Conservation (phyloP, 2,797 vertebrate genomes). For the Ataeniobius toweri region DNA sequence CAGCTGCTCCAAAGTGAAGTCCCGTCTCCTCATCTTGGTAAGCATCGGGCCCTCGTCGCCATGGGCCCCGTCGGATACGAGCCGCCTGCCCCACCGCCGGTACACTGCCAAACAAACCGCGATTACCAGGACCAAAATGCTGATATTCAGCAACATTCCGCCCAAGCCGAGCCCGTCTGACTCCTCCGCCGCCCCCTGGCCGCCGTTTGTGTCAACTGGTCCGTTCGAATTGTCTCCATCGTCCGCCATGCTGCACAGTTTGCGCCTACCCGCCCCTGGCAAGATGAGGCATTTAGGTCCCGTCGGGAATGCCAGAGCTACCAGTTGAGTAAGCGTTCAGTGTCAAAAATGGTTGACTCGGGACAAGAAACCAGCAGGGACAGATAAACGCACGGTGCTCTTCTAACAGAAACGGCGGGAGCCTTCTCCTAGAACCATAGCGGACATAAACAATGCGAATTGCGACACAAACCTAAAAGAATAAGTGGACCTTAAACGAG, state of each 20-base stretch:
- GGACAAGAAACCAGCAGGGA: neutral
- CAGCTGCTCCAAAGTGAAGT: constrained; percentile 94
- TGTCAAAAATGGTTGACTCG: neutral
- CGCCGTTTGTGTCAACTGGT: constrained; percentile 81
- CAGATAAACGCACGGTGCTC: neutral
- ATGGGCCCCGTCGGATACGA: constrained; percentile 79
- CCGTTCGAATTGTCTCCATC: constrained; percentile 83
- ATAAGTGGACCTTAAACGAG: neutral
- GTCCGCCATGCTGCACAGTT: constrained; percentile 86
- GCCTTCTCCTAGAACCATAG: neutral
- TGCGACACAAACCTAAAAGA: neutral
- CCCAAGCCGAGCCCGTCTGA: constrained; percentile 76
- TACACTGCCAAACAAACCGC: constrained; percentile 86
- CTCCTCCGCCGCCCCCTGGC: constrained; percentile 72
- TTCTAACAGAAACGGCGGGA: neutral
- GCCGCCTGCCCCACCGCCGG: constrained; percentile 86
- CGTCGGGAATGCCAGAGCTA: constrained; percentile 19
- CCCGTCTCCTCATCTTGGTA: constrained; percentile 96
- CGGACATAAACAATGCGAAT: neutral
- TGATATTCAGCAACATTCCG: constrained; percentile 84
- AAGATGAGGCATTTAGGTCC: constrained; percentile 54
- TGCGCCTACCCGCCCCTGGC: constrained; percentile 75
- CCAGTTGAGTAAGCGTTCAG: constrained; percentile 32
- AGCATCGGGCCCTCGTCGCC: constrained; percentile 85
- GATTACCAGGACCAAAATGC: constrained; percentile 76